These are phyloP conservation scores for Halesus radiatus DNA, from an alignment of 1,140 invertebrate genomes.

Conservation along the genomic window DNA sequence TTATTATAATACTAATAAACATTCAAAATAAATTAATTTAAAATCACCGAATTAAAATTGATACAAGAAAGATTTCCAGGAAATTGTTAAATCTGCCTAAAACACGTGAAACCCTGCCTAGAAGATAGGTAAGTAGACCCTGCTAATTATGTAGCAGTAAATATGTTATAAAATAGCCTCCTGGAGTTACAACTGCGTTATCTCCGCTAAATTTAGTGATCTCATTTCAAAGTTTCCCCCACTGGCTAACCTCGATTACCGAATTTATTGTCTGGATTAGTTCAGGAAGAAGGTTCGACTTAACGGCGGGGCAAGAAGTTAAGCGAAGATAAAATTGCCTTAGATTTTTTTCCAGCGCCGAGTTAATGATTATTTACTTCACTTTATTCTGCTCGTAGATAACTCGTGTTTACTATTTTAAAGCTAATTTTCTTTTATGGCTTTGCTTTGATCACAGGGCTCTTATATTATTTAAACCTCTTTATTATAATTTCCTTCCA, in stretches of 20 bases:
- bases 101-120: no score
- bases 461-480: neutral
- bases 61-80: no score
- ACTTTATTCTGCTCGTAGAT: conserved; percentile 22
- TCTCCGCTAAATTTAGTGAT: conserved; percentile 55
- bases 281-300: conserved; percentile 40
- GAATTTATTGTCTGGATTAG: conserved; percentile 57
- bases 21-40: no score
- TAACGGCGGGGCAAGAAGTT: conserved; percentile 30
- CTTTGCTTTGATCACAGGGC: neutral
- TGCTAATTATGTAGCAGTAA: neutral
- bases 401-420: conserved; percentile 35
- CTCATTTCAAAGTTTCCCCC: conserved; percentile 54
- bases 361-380: conserved; percentile 40
- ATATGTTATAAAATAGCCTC: conserved; percentile 1
- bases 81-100: no score
- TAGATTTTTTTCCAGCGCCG: conserved; percentile 31
- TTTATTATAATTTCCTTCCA: no score
- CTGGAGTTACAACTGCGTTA: conserved; percentile 29
- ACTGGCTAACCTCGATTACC: conserved; percentile 53
- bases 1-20: no score
- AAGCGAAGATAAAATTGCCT: conserved; percentile 39
- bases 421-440: conserved; percentile 25
- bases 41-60: no score
- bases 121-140: no score